Evolutionary conservation across 2,888 invertebrate species (phyloP).

Genomic region (Phrixothrix hirtus): DNA sequence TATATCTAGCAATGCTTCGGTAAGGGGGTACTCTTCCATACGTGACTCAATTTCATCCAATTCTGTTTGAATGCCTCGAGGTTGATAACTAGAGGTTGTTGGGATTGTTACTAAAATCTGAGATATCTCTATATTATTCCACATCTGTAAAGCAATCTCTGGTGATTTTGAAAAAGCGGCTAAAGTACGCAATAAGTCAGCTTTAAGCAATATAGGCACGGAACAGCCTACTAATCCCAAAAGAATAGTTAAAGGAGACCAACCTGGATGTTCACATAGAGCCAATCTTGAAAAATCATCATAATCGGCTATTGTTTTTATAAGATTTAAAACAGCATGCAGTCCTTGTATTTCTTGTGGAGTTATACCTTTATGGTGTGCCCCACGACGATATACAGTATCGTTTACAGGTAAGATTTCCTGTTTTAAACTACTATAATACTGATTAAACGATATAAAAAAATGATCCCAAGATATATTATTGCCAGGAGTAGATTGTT

Average conservation of each 20-base stretch:
- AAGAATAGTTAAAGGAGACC: constrained; percentile 80
- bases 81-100: constrained; percentile 65
- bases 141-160: constrained; percentile 77
- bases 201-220: constrained; percentile 83
- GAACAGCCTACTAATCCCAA: constrained; percentile 85
- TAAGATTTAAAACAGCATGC: constrained; percentile 77
- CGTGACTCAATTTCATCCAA: constrained; percentile 90
- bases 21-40: constrained; percentile 87
- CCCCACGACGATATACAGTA: constrained; percentile 63
- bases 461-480: constrained; percentile 84
- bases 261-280: constrained; percentile 85
- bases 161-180: constrained; percentile 78
- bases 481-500: constrained; percentile 63
- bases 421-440: constrained; percentile 72
- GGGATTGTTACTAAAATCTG: constrained; percentile 75
- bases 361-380: constrained; percentile 67
- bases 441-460: constrained; percentile 74
- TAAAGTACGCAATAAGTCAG: constrained; percentile 76
- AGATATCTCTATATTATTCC: constrained; percentile 83
- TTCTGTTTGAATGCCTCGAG: constrained; percentile 76
- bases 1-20: constrained; percentile 77
- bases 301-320: constrained; percentile 75
- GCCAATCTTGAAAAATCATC: constrained; percentile 81
- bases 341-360: constrained; percentile 85
- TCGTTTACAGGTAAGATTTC: constrained; percentile 69